Conservation (phyloP, 2,113 vertebrate species). For the Larimichthys polyactis region DNA sequence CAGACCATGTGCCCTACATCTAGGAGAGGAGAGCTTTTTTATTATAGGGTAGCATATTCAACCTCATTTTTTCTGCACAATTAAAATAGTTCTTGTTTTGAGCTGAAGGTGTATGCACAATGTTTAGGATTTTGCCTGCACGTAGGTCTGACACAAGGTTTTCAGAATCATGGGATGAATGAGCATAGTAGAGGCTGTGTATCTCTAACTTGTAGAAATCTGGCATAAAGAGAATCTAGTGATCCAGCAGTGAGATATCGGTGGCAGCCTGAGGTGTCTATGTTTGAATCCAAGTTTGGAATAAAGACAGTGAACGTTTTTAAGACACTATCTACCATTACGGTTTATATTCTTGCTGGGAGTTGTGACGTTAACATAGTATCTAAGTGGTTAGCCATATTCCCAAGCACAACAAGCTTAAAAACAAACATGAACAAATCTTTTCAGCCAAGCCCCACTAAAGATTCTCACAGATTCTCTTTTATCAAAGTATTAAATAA, state of each 20-base stretch:
- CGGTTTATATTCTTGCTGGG: background rate
- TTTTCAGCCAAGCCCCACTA: background rate
- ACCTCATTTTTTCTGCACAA: background rate
- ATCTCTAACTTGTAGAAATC: background rate
- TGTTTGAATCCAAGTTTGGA: slow-evolving; percentile 14
- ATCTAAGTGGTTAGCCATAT: background rate
- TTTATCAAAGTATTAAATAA: slow-evolving; percentile 7
- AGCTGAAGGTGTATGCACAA: background rate
- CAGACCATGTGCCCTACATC: background rate
- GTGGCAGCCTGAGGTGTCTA: background rate
- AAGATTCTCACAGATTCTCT: slow-evolving; percentile 6
- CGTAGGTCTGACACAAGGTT: background rate
- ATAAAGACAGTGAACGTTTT: background rate
- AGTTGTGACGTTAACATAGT: background rate
- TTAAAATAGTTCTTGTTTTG: slow-evolving; percentile 18
- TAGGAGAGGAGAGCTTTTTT: slow-evolving; percentile 4
- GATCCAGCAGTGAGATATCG: slow-evolving; percentile 15
- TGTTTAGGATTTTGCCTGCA: background rate
- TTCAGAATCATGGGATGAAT: slow-evolving; percentile 12
- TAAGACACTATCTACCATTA: background rate
- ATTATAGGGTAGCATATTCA: background rate
- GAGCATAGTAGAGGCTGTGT: background rate
- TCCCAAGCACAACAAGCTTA: slow-evolving; percentile 25
- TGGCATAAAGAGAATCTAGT: slow-evolving; percentile 6
- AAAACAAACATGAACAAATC: slow-evolving; percentile 44